Conservation (phyloP, 2,797 vertebrate species). For the Pagetopsis macropterus region DNA sequence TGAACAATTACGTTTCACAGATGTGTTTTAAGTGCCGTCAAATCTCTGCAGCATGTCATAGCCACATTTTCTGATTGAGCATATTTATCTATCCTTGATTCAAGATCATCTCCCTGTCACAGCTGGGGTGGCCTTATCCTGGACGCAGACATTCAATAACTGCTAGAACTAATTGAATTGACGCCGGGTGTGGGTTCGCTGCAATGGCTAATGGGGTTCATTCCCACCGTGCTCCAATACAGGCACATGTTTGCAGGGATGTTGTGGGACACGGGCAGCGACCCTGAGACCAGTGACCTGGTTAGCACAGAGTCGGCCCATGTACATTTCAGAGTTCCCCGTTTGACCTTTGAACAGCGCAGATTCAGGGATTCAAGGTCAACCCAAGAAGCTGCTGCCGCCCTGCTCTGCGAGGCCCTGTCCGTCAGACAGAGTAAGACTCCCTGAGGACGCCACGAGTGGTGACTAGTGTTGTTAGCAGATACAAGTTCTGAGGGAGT, state of each 20-base stretch:
- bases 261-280: slow-evolving; percentile 10
- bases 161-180: background rate
- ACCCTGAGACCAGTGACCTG: slow-evolving; percentile 19
- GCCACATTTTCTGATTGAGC: background rate
- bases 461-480: too few relatives aligned
- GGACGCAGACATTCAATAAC: background rate
- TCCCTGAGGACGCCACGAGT: background rate
- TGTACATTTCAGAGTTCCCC: background rate
- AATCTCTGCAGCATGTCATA: background rate
- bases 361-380: background rate
- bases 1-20: background rate
- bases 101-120: background rate
- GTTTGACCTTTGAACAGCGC: background rate
- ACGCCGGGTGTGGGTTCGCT: background rate
- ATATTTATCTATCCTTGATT: background rate
- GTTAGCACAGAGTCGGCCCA: background rate
- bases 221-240: background rate
- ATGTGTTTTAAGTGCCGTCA: background rate
- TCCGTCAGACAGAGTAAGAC: background rate
- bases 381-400: slow-evolving; percentile 2
- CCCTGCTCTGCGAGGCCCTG: background rate
- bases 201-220: too few relatives aligned
- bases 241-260: background rate
- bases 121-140: background rate
- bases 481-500: background rate